Base-by-base conservation (phyloP, 92 coral and sea anemone genomes). In the Porites rus region DNA sequence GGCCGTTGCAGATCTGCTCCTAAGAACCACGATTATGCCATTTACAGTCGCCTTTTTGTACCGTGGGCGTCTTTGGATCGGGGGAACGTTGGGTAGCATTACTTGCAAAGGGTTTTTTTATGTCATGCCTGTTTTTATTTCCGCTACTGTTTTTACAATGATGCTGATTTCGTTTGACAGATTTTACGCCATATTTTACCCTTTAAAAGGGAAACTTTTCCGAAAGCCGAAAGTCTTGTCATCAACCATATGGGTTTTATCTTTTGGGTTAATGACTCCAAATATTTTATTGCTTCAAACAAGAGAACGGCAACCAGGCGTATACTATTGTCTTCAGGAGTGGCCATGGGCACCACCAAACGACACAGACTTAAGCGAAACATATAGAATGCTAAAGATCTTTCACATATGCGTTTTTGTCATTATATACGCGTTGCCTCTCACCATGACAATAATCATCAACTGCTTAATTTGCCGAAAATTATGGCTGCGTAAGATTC, bases 1-100 rank as follows among this genome's bases (percentile, higher is more conserved):
- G 93, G 88, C 93, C 56, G 52, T 63, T n/a, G 93, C 93, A 22
- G 93, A 90, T 28, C 80, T 90, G 73, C 61, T 90, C 1, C 65
- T 90, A 10, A 51, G 91, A 4, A 2, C 68, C 6, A 78, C 90
- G 16, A 58, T 72, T 22, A 81, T 90, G 87, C 93, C 93, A 10
- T 87, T 19, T 58, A 70, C 83, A 43, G 81, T 72, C 25, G 53
- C 56, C 4, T 90, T n/a, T 25, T 17, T 90, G 54, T 86, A 51
- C 65, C 70, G 72, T 22, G 53, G 0, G 0, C 31, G 1, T 51
- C 8, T 10, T 24, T 90, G 93, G 93, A 50, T 51, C 16, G 79
- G 20, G 3, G 93, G 93, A 65, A 31, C 66, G 10, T 10, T 87
- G 11, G 88, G 93, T 3, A 74, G 22, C 13, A 28, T 90, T n/a